Evolutionary conservation across 2,113 vertebrate species (phyloP), one percentile per base, ranked within the genome.

Genomic region (Tachysurus fulvidraco): DNA sequence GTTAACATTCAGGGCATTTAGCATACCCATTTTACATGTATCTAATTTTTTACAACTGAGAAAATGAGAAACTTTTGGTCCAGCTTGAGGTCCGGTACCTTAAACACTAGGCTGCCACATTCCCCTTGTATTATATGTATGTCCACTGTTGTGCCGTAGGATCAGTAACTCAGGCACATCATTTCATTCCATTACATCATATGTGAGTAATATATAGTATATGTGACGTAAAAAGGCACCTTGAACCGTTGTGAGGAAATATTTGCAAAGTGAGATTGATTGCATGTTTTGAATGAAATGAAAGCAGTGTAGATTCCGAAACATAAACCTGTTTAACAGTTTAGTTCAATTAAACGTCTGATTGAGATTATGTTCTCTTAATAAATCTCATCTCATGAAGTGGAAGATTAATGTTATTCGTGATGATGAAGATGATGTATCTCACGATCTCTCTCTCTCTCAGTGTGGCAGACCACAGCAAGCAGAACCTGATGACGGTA

Each of bases 401-500:
- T 16, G 5, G 3, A 69, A 17, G 62, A n/a, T 67, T 62, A 11
- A 23, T 36, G 28, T 30, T 67, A 6, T 16, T 67, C 14, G 7
- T n/a, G n/a, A n/a, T 65, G n/a, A 65, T 10, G 62, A 71, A 19
- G 67, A 21, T 8, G 9, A 21, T 3, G 67, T 65, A 4, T 76
- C 44, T 44, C 71, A 44, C 71, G 46, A 41, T 77, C 21, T 77
- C 74, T 76, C 19, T 50, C 74, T 77, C 21, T 55, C 17, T 13
- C 57, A 99, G 98, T 3, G 97, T 99, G 93, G 97, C 97, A 1
- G 95, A 94, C 73, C 95, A 99, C 93, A 96, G 96, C 90, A 98
- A 98, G 93, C 95, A 94, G 92, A 99, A 99, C 93, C 94, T 98
- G 89, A 99, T 99, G 98, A 99, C 98, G 0, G 95, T 99, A 87